Evolutionary conservation across 1,140 invertebrate genomes (phyloP).

Genomic region (Polypedilum vanderplanki): DNA sequence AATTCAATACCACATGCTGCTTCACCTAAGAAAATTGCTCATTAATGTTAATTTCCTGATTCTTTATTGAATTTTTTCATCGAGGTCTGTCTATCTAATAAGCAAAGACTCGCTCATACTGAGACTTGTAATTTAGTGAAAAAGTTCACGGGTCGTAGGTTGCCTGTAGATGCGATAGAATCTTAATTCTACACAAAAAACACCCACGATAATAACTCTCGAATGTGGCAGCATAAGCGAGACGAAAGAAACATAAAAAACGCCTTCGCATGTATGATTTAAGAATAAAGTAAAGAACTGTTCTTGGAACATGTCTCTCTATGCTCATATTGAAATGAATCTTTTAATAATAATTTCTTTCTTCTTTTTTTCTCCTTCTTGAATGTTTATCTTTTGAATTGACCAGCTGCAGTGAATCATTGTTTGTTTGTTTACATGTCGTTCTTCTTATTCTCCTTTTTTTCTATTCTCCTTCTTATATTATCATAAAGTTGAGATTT

Average conservation of each 20-base stretch:
- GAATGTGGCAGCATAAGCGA: background rate
- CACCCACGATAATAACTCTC: conserved; percentile 5
- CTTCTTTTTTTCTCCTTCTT: background rate
- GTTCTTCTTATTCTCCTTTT: background rate
- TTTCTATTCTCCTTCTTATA: background rate
- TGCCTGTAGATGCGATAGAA: conserved; percentile 8
- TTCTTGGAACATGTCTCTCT: background rate
- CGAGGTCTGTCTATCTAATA: too few relatives aligned
- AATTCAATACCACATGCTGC: background rate
- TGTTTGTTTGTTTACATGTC: conserved; percentile 11
- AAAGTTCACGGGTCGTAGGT: conserved; percentile 16
- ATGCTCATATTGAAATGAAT: background rate
- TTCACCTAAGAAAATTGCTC: background rate
- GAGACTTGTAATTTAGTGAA: background rate
- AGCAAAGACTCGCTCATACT: background rate
- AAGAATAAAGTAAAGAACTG: background rate
- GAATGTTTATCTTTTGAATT: conserved; percentile 11
- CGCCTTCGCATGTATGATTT: background rate
- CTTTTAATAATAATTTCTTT: background rate
- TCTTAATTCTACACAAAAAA: background rate
- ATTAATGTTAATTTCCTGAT: background rate
- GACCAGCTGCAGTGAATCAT: conserved; percentile 16
- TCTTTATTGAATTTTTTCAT: background rate
- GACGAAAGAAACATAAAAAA: background rate
- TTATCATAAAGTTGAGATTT: background rate